Base-by-base conservation (phyloP, 2,888 invertebrate genomes). In the Lamproptera curius region DNA sequence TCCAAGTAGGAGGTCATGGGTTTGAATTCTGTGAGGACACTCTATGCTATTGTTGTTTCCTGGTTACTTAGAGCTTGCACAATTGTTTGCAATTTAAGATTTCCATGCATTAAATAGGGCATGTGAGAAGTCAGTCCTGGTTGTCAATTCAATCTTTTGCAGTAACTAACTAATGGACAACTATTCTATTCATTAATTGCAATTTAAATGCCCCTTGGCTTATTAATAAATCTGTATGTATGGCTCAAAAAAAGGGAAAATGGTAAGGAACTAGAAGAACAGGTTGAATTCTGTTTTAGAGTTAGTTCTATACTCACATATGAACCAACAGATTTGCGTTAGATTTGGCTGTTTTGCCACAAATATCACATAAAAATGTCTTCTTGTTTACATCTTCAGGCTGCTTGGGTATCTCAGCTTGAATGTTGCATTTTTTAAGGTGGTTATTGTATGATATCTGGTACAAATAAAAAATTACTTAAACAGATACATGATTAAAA, bases 331-430 rank as follows among this genome's bases (percentile, higher is more conserved):
- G 70, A 56, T 70, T 77, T 43, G 82, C 82, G 58, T 78, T 77
- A 1, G 85, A 81, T 43, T 55, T 66, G 11, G 81, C 67, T 35
- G 75, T 76, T 61, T 86, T 85, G 1, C 86, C 86, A 62, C 86
- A 86, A 31, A 79, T 73, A 52, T 86, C 86, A 63, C 86, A 86
- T 0, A 86, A 66, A 56, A 81, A 85, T 39, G 62, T 73, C 48
- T 60, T 74, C 53, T 67, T 58, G 34, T 44, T 37, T 20, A 36
- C 42, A 37, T 52, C 52, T n/a, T 46, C 48, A 34, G 36, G 41
- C n/a, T 43, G 34, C 16, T 35, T 34, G 4, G 35, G 16, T 43
- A 35, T 14, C 28, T 49, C 35, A 3, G 53, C 52, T 15, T 52
- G 39, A 13, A 39, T 50, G 40, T 59, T 61, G 52, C 80, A 81